Evolutionary conservation across 2,113 vertebrate genomes (phyloP).

Genomic region (Pollachius pollachius): DNA sequence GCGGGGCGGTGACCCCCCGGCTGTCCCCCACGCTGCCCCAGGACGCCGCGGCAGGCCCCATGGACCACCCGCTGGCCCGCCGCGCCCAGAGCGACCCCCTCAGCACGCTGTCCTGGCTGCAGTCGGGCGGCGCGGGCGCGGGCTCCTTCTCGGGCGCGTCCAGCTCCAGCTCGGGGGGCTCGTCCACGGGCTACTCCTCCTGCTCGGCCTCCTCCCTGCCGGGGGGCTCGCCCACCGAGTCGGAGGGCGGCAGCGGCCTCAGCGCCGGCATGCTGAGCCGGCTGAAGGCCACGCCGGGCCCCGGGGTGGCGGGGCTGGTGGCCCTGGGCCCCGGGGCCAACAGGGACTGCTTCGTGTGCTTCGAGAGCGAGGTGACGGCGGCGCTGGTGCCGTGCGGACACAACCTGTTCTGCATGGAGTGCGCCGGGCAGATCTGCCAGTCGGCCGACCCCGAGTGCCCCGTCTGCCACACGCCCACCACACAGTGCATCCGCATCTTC

Average conservation of each 20-base stretch:
- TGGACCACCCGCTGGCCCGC: conserved; percentile 85
- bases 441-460: conserved; percentile 87
- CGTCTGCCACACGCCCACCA: conserved; percentile 88
- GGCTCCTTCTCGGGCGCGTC: conserved; percentile 82
- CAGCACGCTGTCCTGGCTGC: conserved; percentile 85
- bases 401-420: conserved; percentile 99
- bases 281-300: conserved; percentile 66
- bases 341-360: conserved; percentile 92
- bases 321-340: conserved; percentile 62
- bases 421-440: conserved; percentile 91
- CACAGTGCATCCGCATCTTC: conserved; percentile 98
- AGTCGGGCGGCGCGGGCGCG: conserved; percentile 67
- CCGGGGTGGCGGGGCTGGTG: conserved; percentile 54
- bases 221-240: conserved; percentile 82
- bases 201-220: conserved; percentile 84
- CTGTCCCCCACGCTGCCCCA: conserved; percentile 77
- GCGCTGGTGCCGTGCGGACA: conserved; percentile 94
- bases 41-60: conserved; percentile 55
- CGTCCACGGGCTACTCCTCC: conserved; percentile 84
- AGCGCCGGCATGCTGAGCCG: conserved; percentile 66
- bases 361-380: conserved; percentile 92
- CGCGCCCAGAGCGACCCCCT: conserved; percentile 86
- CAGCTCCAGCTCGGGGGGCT: conserved; percentile 74
- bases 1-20: conserved; percentile 75
- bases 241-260: conserved; percentile 72